Percentiles rank a stretch among this genome's conserved stretches.
phyloP scores from a whole-genome alignment of 2,888 invertebrate genomes.

The Himalopsyche kuldschensis region DNA sequence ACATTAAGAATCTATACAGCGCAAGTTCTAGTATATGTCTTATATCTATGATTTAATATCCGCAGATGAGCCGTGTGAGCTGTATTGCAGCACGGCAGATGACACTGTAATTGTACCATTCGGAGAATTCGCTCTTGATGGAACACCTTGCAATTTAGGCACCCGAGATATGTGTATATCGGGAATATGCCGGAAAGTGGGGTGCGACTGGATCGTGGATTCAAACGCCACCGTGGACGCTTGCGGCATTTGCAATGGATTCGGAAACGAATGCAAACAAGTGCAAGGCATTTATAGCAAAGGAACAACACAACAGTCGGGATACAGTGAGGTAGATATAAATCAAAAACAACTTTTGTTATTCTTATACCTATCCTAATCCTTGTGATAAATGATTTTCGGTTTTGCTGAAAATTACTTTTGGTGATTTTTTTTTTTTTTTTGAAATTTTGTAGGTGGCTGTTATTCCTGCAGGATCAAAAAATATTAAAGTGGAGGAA shows the following conservation, averaged over 20 bases:
- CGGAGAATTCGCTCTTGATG: conserved; percentile 76
- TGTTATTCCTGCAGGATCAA: conserved; percentile 76
- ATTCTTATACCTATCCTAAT: no score
- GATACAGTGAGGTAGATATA: conserved; percentile 57
- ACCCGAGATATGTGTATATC: conserved; percentile 82
- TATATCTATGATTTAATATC: conserved; percentile 20
- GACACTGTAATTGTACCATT: conserved; percentile 74
- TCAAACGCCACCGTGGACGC: conserved; percentile 78
- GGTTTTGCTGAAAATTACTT: not conserved
- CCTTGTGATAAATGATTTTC: no score
- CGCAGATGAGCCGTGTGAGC: conserved; percentile 75
- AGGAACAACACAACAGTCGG: conserved; percentile 59
- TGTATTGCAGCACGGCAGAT: conserved; percentile 79
- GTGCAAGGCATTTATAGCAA: conserved; percentile 74
- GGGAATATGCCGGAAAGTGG: conserved; percentile 73
- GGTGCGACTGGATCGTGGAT: conserved; percentile 89
- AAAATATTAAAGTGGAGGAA: conserved; percentile 78
- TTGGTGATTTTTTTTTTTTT: not conserved
- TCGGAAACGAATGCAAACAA: conserved; percentile 78
- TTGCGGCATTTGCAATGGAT: conserved; percentile 85
- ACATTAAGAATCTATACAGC: not conserved
- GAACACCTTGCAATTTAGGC: conserved; percentile 81
- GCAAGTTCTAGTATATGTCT: no score
- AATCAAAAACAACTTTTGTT: not conserved
- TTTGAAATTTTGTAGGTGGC: conserved; percentile 57